These are phyloP conservation scores for Brotula barbata DNA, from an alignment of 2,797 vertebrate genomes.

Conservation along the genomic window DNA sequence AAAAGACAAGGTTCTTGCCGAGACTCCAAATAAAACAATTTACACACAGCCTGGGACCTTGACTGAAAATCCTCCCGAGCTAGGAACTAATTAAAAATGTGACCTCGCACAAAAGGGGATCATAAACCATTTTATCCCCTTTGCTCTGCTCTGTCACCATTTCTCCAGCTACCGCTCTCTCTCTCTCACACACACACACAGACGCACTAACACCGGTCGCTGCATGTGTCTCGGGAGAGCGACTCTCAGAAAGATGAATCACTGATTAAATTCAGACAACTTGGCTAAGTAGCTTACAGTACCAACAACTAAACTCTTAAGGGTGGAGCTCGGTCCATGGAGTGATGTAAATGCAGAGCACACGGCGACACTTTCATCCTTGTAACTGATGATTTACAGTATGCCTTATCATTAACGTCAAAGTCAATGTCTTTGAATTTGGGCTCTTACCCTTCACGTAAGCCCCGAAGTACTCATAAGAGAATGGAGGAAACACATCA, in stretches of 20 bases:
- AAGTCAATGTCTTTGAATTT: too few relatives aligned
- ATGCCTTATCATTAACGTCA: too few relatives aligned
- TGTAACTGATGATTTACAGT: too few relatives aligned
- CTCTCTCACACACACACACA: constrained; percentile 4
- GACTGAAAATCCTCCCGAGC: constrained; percentile 54
- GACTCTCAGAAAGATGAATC: constrained; percentile 31
- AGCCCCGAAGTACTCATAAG: too few relatives aligned
- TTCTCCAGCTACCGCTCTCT: constrained; percentile 5
- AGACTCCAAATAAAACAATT: constrained; percentile 68
- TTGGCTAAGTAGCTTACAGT: constrained; percentile 35
- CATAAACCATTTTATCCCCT: constrained; percentile 53
- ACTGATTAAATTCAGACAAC: constrained; percentile 36
- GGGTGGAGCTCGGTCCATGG: constrained; percentile 1
- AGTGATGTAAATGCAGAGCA: constrained; percentile 2
- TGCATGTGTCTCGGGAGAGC: constrained; percentile 23
- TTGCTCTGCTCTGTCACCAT: constrained; percentile 21
- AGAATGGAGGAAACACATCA: too few relatives aligned
- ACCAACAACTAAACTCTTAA: constrained; percentile 15
- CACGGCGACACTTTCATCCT: too few relatives aligned
- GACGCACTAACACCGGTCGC: neutral
- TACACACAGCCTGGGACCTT: constrained; percentile 54
- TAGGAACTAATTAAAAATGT: constrained; percentile 68
- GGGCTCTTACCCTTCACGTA: too few relatives aligned
- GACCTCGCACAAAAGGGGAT: constrained; percentile 59
- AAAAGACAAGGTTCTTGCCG: constrained; percentile 34